Conservation (phyloP, 2,113 vertebrate species). For the Acrocephalus kingi region DNA sequence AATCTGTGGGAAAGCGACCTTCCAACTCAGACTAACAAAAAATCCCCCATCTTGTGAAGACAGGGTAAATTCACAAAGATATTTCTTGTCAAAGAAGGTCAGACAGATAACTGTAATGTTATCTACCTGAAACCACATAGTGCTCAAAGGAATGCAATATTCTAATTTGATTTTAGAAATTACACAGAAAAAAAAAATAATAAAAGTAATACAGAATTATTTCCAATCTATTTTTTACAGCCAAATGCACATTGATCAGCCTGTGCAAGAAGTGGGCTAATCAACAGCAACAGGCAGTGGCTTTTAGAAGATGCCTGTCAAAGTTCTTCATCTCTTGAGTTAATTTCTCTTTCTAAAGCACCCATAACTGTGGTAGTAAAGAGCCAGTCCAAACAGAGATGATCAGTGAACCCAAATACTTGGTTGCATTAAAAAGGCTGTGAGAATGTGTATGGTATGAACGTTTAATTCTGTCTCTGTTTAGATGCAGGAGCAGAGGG, state of each 20-base stretch:
- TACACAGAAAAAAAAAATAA: neutral
- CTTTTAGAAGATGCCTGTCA: neutral
- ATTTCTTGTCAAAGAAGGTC: neutral
- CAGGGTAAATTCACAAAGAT: neutral
- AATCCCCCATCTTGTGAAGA: neutral
- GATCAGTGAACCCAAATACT: neutral
- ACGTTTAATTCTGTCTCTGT: neutral
- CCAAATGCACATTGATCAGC: neutral
- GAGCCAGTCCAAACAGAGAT: neutral
- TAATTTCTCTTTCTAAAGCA: neutral
- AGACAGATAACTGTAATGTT: neutral
- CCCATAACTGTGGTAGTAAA: neutral
- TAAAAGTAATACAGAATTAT: neutral
- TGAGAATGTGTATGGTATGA: neutral
- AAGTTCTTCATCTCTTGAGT: neutral
- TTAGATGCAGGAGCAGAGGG: conserved; percentile 75
- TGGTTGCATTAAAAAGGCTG: neutral
- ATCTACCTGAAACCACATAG: neutral
- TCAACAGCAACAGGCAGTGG: neutral
- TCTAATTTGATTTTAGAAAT: neutral
- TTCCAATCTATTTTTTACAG: neutral
- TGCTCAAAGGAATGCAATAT: neutral
- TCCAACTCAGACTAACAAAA: neutral
- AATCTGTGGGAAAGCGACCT: neutral
- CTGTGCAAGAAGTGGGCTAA: neutral